Percentiles rank a stretch among this genome's conserved stretches.
phyloP scores from a whole-genome alignment of 2,888 invertebrate genomes.

The Drosophila merina region DNA sequence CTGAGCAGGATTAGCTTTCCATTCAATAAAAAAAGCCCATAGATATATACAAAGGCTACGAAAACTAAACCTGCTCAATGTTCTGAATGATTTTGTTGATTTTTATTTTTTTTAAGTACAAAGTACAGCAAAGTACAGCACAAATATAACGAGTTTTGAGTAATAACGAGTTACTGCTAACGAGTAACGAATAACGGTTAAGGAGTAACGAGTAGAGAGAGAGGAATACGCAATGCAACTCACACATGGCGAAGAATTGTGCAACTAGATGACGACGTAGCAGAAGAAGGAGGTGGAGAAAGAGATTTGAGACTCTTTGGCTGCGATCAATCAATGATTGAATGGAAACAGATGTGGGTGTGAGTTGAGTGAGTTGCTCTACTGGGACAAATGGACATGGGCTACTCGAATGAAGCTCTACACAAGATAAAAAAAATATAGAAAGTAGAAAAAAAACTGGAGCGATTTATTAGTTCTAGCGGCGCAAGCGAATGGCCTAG shows the following conservation, averaged over 20 bases:
- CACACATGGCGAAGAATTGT: constrained; percentile 80
- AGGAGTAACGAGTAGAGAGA: constrained; percentile 35
- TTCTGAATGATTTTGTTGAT: constrained; percentile 9
- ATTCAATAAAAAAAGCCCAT: not conserved
- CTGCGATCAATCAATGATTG: constrained; percentile 34
- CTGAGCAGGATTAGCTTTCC: constrained; percentile 23
- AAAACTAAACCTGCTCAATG: constrained; percentile 10
- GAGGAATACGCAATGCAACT: constrained; percentile 65
- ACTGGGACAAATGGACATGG: constrained; percentile 37
- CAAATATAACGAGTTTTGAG: constrained; percentile 8
- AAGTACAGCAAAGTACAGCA: constrained; percentile 4
- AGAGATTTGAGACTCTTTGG: constrained; percentile 26
- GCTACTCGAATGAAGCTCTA: constrained; percentile 57
- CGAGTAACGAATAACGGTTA: constrained; percentile 1
- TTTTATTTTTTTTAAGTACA: not conserved
- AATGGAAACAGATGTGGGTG: constrained; percentile 6
- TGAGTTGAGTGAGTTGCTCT: constrained; percentile 30
- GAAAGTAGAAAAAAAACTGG: constrained; percentile 53
- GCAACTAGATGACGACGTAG: constrained; percentile 68
- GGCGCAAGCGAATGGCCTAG: constrained; percentile 69
- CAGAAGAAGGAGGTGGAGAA: constrained; percentile 36
- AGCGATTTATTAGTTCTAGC: constrained; percentile 84
- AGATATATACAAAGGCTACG: too few species aligned
- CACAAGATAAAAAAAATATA: constrained; percentile 33
- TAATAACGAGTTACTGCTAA: constrained; percentile 12